phyloP scores from a whole-genome alignment of 1,140 invertebrate species.

The Onthophagus taurus region DNA sequence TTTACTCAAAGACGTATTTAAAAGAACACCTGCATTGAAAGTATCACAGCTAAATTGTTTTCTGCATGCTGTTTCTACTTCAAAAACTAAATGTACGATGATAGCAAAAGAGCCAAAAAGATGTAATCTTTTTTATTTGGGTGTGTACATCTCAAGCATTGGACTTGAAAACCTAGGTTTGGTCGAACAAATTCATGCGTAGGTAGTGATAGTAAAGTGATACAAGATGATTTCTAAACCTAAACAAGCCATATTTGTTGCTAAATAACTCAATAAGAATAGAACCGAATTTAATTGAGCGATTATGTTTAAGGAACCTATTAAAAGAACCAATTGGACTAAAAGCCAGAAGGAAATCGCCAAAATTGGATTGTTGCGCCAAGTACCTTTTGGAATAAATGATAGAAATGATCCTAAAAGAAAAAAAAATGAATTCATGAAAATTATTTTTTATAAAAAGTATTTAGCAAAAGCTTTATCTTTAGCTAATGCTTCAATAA shows the following conservation, averaged over 20 bases:
- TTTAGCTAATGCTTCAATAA: conserved; percentile 91
- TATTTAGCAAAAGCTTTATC: conserved; percentile 90
- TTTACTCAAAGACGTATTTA: too few species aligned
- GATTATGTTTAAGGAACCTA: conserved; percentile 91
- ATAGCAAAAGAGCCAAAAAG: too few species aligned
- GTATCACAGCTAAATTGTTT: too few species aligned
- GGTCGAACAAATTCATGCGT: too few species aligned
- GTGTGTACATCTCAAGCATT: too few species aligned
- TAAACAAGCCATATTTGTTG: conserved; percentile 93
- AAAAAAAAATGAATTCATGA: conserved; percentile 11
- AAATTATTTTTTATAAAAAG: conserved; percentile 18
- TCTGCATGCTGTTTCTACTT: too few species aligned
- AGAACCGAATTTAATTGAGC: conserved; percentile 96
- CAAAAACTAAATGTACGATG: too few species aligned
- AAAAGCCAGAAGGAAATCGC: conserved; percentile 82
- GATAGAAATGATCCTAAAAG: too few species aligned
- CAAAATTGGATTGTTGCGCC: conserved; percentile 75
- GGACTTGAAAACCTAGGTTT: too few species aligned
- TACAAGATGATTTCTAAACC: conserved; percentile 66
- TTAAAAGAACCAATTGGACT: conserved; percentile 84
- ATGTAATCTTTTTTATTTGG: too few species aligned
- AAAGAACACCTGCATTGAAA: too few species aligned
- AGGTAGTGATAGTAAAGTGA: too few species aligned
- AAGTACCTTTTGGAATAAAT: conserved; percentile 61
- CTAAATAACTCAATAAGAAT: conserved; percentile 92